phyloP scores from a whole-genome alignment of 2,888 invertebrate genomes.

The Leptinotarsa juncta region DNA sequence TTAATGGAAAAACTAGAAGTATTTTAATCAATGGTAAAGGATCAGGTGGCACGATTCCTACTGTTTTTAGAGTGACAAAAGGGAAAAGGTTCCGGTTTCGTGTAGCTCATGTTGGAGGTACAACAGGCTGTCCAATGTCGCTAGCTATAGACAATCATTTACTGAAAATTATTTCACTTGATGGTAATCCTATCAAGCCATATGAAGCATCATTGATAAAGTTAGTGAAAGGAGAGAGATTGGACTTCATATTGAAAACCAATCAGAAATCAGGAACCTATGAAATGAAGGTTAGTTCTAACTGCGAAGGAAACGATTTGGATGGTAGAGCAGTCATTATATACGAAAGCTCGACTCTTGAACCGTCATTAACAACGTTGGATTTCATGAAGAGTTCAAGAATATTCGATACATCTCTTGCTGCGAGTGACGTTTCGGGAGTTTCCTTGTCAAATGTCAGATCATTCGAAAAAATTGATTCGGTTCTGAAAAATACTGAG shows the following conservation, averaged over 20 bases:
- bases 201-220: constrained; percentile 70
- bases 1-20: constrained; percentile 59
- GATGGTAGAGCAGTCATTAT: constrained; percentile 69
- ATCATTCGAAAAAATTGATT: constrained; percentile 68
- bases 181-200: constrained; percentile 75
- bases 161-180: constrained; percentile 75
- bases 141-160: constrained; percentile 75
- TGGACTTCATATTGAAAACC: constrained; percentile 79
- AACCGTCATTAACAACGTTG: constrained; percentile 27
- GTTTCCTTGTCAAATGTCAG: constrained; percentile 73
- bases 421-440: constrained; percentile 63
- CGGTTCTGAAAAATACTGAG: constrained; percentile 64
- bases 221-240: constrained; percentile 78
- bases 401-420: constrained; percentile 58
- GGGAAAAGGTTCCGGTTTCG: constrained; percentile 76
- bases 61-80: constrained; percentile 69
- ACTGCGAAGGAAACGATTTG: constrained; percentile 67
- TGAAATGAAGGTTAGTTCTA: constrained; percentile 72
- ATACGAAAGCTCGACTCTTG: constrained; percentile 57
- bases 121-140: constrained; percentile 76
- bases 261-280: constrained; percentile 71
- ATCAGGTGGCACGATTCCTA: constrained; percentile 61
- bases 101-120: constrained; percentile 75
- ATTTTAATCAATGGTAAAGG: constrained; percentile 76
- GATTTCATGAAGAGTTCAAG: constrained; percentile 39